These are phyloP conservation scores for Andrena bucephala DNA, from an alignment of 2,888 invertebrate species.

Conservation along the genomic window DNA sequence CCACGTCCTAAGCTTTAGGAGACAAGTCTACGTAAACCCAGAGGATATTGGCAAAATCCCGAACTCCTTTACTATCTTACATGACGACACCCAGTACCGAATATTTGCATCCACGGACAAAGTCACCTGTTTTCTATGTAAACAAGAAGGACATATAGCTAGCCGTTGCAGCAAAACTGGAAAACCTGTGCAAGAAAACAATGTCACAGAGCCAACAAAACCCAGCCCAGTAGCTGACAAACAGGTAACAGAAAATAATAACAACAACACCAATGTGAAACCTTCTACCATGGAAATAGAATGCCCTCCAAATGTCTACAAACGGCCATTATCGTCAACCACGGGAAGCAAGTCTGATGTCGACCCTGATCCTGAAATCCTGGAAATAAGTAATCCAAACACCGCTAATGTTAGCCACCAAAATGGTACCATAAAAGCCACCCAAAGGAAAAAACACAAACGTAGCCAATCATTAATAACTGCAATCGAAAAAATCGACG, in stretches of 20 bases:
- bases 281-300: background rate
- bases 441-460: background rate
- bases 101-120: slow-evolving; percentile 6
- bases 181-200: background rate
- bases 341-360: background rate
- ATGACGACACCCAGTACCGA: slow-evolving; percentile 10
- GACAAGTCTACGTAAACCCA: slow-evolving; percentile 17
- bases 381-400: too few relatives aligned
- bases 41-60: background rate
- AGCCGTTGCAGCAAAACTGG: background rate
- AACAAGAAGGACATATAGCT: background rate
- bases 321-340: background rate
- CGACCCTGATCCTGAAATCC: background rate
- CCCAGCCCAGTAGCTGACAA: background rate
- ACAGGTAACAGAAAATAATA: background rate
- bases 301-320: background rate
- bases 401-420: background rate
- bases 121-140: slow-evolving; percentile 14
- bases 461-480: background rate
- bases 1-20: slow-evolving; percentile 20
- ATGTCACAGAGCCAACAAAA: background rate
- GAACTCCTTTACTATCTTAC: background rate
- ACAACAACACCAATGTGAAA: background rate
- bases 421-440: background rate
- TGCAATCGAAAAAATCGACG: background rate